Conservation (phyloP, 2,888 invertebrate genomes). For the Lasioglossum calceatum region DNA sequence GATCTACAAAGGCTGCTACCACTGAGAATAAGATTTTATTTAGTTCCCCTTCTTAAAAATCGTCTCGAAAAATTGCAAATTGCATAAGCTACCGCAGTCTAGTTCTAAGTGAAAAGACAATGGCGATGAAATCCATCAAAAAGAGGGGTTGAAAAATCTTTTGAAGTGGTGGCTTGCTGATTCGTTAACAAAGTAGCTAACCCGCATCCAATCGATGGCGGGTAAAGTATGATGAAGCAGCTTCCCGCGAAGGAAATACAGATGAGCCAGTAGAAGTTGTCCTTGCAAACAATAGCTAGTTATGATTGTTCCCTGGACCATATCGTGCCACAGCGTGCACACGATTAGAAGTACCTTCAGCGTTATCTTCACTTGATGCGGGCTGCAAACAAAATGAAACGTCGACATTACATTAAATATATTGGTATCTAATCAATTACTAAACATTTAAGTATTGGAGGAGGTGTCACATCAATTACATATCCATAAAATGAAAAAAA, state of each 20-base stretch:
- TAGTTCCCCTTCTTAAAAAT: too few species aligned
- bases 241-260: conserved; percentile 90
- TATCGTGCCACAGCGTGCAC: conserved; percentile 91
- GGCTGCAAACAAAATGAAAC: conserved; percentile 82
- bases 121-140: too few species aligned
- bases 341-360: conserved; percentile 88
- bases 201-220: conserved; percentile 92
- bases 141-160: neutral
- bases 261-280: conserved; percentile 90
- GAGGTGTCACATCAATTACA: too few species aligned
- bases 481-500: too few species aligned
- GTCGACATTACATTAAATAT: neutral
- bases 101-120: too few species aligned
- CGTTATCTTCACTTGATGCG: conserved; percentile 84
- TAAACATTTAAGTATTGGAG: too few species aligned
- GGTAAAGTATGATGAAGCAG: conserved; percentile 90
- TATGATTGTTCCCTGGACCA: conserved; percentile 93
- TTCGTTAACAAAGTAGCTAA: conserved; percentile 77
- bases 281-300: conserved; percentile 94
- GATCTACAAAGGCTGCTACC: too few species aligned
- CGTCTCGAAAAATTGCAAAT: too few species aligned
- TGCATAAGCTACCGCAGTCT: too few species aligned
- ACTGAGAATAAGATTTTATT: too few species aligned
- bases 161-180: neutral
- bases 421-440: too few species aligned